Evolutionary conservation across 1,140 invertebrate species (phyloP).

Genomic region (Halictus rubicundus): DNA sequence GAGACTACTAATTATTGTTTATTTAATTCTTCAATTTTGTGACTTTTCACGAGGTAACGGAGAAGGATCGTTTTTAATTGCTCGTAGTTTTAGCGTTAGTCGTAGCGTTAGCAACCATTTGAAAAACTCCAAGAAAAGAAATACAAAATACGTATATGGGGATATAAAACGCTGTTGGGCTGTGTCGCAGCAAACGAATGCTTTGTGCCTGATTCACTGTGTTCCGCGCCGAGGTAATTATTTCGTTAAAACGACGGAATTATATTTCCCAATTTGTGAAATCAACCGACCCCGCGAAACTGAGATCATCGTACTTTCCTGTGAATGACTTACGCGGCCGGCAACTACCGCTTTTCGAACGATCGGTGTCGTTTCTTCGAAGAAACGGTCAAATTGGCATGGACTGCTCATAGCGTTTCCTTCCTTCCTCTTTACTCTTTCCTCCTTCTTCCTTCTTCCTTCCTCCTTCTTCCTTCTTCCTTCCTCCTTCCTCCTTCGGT

Average conservation of each 20-base stretch:
- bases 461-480: background rate
- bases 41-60: too few species aligned
- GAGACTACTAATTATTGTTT: too few species aligned
- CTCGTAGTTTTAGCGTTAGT: too few species aligned
- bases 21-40: too few species aligned
- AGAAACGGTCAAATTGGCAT: background rate
- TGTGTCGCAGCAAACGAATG: slow-evolving; percentile 25
- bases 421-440: background rate
- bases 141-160: too few species aligned
- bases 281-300: slow-evolving; percentile 60
- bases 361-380: background rate
- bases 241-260: slow-evolving; percentile 71
- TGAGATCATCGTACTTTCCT: slow-evolving; percentile 50
- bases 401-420: background rate
- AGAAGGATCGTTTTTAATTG: too few species aligned
- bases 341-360: background rate
- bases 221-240: slow-evolving; percentile 56
- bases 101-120: too few species aligned
- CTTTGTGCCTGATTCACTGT: slow-evolving; percentile 42
- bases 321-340: slow-evolving; percentile 4
- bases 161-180: too few species aligned
- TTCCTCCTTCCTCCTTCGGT: too few species aligned
- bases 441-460: too few species aligned
- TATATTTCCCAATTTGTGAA: slow-evolving; percentile 74
- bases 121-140: too few species aligned